Conservation (phyloP, 2,888 invertebrate species). For the Cepaea hortensis region DNA sequence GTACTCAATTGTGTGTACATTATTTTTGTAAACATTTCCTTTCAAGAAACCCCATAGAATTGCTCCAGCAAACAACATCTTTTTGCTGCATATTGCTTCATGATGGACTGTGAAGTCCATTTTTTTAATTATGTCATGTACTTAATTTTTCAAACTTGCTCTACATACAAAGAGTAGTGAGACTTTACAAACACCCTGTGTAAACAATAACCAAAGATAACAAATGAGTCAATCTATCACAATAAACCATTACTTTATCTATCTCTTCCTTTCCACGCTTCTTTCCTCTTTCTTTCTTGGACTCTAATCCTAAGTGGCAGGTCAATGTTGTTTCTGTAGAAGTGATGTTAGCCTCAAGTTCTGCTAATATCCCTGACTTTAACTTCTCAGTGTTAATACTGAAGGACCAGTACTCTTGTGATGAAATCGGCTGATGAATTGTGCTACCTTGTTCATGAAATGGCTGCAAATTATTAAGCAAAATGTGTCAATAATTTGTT, state of each 20-base stretch:
- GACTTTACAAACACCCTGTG: no score
- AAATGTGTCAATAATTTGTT: no score
- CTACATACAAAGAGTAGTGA: no score
- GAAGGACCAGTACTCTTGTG: conserved; percentile 54
- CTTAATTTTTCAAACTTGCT: no score
- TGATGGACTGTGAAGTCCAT: no score
- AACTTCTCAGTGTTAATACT: conserved; percentile 70
- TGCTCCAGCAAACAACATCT: no score
- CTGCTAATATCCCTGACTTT: conserved; percentile 65
- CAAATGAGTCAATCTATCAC: not conserved
- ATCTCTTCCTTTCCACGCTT: conserved; percentile 4
- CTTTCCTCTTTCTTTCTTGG: conserved; percentile 52
- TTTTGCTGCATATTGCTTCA: no score
- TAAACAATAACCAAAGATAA: no score
- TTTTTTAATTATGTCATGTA: no score
- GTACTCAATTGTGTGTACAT: no score
- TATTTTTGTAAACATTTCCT: no score
- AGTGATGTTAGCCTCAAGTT: conserved; percentile 65
- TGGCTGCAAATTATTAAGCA: not conserved
- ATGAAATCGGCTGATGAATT: not conserved
- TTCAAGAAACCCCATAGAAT: no score
- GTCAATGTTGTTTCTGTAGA: conserved; percentile 62
- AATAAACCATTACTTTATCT: not conserved
- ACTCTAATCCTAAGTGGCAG: not conserved
- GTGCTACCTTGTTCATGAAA: not conserved